A percentile compares a stretch with the other conserved stretches of the same genome.
Conservation (phyloP, 2,113 vertebrate genomes). For the Tragelaphus strepsiceros region DNA sequence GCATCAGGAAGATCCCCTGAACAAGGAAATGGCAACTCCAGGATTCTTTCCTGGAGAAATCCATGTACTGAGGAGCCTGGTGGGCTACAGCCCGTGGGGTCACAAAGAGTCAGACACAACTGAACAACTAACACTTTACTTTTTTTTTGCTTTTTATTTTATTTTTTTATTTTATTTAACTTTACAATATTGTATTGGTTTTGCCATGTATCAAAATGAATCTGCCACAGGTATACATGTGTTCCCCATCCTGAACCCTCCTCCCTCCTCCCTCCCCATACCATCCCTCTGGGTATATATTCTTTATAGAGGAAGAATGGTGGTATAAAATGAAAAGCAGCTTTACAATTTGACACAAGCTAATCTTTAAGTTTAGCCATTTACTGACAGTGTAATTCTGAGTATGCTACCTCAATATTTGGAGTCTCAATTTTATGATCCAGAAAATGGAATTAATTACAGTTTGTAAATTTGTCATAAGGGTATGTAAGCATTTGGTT, state of each 20-base stretch:
- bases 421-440: neutral
- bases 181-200: too few relatives aligned
- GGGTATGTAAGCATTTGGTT: accelerated
- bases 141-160: neutral
- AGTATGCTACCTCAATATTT: neutral
- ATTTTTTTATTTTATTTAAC: too few relatives aligned
- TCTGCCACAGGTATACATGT: too few relatives aligned
- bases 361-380: neutral
- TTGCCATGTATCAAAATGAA: too few relatives aligned
- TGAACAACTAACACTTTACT: neutral
- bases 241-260: too few relatives aligned
- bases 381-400: neutral
- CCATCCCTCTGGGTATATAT: neutral
- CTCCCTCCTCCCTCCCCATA: too few relatives aligned
- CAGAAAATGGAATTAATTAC: neutral
- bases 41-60: neutral
- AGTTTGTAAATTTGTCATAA: neutral
- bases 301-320: neutral
- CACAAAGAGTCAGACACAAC: neutral
- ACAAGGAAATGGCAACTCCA: neutral
- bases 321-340: neutral
- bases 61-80: neutral
- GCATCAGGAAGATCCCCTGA: neutral
- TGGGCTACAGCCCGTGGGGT: neutral
- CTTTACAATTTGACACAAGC: neutral